Base-by-base conservation (phyloP, 92 coral and sea anemone species). In the Muricea muricata region DNA sequence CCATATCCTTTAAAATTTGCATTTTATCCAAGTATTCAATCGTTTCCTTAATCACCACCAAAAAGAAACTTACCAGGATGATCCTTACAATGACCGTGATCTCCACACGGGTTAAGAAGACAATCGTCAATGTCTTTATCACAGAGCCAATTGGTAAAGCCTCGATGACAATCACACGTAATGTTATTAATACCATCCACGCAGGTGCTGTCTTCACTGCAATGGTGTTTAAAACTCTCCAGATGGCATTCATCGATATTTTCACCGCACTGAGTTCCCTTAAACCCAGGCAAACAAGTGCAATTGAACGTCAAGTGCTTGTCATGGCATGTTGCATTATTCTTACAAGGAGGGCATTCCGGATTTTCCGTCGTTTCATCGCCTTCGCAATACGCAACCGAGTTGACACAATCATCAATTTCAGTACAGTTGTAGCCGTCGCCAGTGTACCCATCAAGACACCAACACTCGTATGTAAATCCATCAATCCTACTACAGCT, bases 361-460 rank as follows among this genome's bases (percentile, higher is more conserved):
- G 4, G 5, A 37, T 56, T 96, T 91, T 78, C 54, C 30, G 70
- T 91, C 61, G 21, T 72, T 48, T 18, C 46, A 7, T 57, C 88
- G 91, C 33, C 83, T 52, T 7, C 86, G 41, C 33, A 82, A 73
- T 14, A 81, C 85, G 21, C 45, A 47, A 41, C 28, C 67, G 66
- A 60, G 55, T n/a, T 45, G 35, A 3, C 21, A 60, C 99, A 97
- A 79, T 97, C 99, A 82, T 97, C 78, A 29, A 92, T 92, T 17
- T 92, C 91, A n/a, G 73, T 69, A 42, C 99, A 97, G 73, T 82
- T 92, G 15, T 45, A 86, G 11, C 98, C 97, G 66, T 87, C 79
- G n/a, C 99, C 98, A 0, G 74, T 42, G 80, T 46, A 97, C 11
- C 99, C 99, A 14, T 79, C 80, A 28, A 86, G 85, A 76, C 99